These are phyloP conservation scores for Chelmon rostratus DNA, from an alignment of 2,797 vertebrate genomes.

Conservation along the genomic window DNA sequence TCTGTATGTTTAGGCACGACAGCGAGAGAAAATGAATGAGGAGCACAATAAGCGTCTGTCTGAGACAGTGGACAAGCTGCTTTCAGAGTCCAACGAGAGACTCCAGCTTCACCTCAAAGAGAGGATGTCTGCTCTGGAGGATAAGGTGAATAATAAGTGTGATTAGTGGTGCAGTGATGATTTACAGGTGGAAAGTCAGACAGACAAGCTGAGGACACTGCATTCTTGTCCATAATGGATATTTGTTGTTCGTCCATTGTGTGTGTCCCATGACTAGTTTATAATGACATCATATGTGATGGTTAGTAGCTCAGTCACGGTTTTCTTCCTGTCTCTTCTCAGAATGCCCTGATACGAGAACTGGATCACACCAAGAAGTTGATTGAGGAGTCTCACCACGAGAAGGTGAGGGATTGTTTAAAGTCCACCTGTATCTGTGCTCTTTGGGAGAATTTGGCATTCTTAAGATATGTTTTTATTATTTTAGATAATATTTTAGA, in stretches of 20 bases:
- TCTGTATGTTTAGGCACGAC: constrained; percentile 87
- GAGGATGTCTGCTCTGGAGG: constrained; percentile 97
- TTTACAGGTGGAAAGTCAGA: not conserved
- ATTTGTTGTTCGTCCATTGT: not conserved
- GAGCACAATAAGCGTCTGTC: constrained; percentile 98
- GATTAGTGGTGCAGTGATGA: not conserved
- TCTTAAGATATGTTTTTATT: not conserved
- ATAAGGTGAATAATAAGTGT: constrained; percentile 87
- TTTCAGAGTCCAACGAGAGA: constrained; percentile 97
- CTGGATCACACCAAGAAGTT: constrained; percentile 94
- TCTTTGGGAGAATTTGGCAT: not conserved
- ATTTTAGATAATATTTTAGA: no score
- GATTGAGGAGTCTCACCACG: constrained; percentile 96
- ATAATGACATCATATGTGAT: not conserved
- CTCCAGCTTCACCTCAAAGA: constrained; percentile 98
- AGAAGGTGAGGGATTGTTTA: constrained; percentile 87
- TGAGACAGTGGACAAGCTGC: constrained; percentile 96
- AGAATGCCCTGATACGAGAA: constrained; percentile 95
- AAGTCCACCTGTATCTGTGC: not conserved
- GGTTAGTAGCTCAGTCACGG: not conserved
- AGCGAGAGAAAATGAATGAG: constrained; percentile 99
- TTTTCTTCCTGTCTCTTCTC: constrained; percentile 31
- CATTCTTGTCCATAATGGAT: not conserved
- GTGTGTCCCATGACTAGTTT: not conserved
- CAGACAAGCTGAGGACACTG: not conserved